Evolutionary conservation across 1,140 invertebrate species (phyloP), one percentile per base, ranked within the genome.

Genomic region (Venturia canescens): DNA sequence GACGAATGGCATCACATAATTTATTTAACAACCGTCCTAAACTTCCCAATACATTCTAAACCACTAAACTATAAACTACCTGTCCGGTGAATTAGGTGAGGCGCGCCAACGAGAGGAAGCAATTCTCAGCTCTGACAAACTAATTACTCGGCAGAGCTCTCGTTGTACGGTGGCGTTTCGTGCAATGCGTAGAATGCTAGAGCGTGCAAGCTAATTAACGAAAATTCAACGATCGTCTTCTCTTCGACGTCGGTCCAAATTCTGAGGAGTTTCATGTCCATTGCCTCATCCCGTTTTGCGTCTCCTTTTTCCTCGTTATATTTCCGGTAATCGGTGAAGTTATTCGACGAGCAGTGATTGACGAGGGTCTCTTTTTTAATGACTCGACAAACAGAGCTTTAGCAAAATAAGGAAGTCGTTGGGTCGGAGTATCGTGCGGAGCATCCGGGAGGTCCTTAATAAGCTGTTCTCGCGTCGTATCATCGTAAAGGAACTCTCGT

Each of bases 51-150:
- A 38, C 57, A 53, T 34, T 78, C 21, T 34, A 27, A 74, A 66
- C 60, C 71, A 38, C 66, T 66, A 44, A 77, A 66, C 75, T 77
- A 77, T 77, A 44, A 77, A 77, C 75, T 66, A 60, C 63, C 23
- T 60, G 27, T 34, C 31, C 38, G 18, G 1, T 18, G n/a, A 27
- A 9, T 3, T 66, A 34, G 76, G 66, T 38, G 26, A 29, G 16
- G 31, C 18, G 50, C 26, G 38, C 34, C 23, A 66, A 69, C 27
- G 44, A 57, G 31, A 50, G 78, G 74, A 83, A 80, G 79, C 82
- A 83, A 83, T 83, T 83, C 81, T 78, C 80, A 71, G 80, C 80
- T 83, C 72, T 80, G 81, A 81, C 82, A 81, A 83, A 83, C 82
- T 81, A 83, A 83, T 83, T 83, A 83, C 78, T 78, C 82, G 71